Evolutionary conservation across 2,113 vertebrate species (phyloP).

Genomic region (Misgurnus mizolepis): DNA sequence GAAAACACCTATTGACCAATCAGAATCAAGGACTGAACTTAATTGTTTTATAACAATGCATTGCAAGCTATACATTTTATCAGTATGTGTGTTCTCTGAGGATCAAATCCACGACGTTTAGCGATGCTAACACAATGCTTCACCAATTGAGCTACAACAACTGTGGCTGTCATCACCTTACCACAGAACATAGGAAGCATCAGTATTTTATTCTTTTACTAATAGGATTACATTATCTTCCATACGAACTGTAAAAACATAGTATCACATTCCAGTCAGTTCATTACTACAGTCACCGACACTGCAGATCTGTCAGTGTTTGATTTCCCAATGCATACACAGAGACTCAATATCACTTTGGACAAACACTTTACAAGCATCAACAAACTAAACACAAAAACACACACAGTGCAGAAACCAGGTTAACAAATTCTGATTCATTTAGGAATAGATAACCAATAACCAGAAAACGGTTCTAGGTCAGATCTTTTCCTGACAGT

Average conservation of each 20-base stretch:
- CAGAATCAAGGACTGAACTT: too few relatives aligned
- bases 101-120: too few relatives aligned
- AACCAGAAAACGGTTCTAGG: conserved; percentile 32
- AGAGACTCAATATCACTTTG: conserved; percentile 28
- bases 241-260: conserved; percentile 73
- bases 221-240: conserved; percentile 81
- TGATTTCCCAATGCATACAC: conserved; percentile 43
- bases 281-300: conserved; percentile 73
- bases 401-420: conserved; percentile 34
- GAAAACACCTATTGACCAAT: too few relatives aligned
- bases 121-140: too few relatives aligned
- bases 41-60: too few relatives aligned
- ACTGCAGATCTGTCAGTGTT: conserved; percentile 62
- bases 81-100: too few relatives aligned
- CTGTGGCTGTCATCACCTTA: conserved; percentile 62
- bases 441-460: conserved; percentile 54
- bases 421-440: conserved; percentile 39
- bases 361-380: conserved; percentile 57
- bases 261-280: conserved; percentile 74
- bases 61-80: too few relatives aligned
- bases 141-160: too few relatives aligned
- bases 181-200: conserved; percentile 69
- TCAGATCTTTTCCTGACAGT: conserved; percentile 15
- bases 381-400: conserved; percentile 53
- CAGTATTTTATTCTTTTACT: conserved; percentile 69